Evolutionary conservation across 2,113 vertebrate genomes (phyloP).

Genomic region (Bucco capensis): DNA sequence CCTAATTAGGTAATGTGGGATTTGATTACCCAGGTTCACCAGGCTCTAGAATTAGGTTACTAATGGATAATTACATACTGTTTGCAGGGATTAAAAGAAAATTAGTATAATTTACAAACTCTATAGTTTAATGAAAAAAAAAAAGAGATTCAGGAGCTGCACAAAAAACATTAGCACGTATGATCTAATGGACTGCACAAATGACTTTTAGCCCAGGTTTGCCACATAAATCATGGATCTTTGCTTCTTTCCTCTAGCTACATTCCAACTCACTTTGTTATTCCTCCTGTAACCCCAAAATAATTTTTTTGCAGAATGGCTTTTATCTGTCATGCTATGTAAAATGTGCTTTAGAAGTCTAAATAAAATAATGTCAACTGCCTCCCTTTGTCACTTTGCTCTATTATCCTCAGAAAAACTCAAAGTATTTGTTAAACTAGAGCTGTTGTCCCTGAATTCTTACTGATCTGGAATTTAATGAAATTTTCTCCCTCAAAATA

Average conservation of each 20-base stretch:
- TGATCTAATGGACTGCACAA: neutral
- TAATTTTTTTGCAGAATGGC: conserved; percentile 43
- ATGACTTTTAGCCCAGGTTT: neutral
- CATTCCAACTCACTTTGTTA: conserved; percentile 22
- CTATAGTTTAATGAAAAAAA: neutral
- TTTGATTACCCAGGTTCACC: neutral
- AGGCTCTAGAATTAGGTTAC: neutral
- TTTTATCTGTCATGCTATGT: conserved; percentile 47
- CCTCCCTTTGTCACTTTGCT: conserved; percentile 13
- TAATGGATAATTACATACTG: neutral
- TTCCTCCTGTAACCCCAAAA: neutral
- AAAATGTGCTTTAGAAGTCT: conserved; percentile 62
- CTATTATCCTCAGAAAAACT: conserved; percentile 31
- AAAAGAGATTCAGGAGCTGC: neutral
- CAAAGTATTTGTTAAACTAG: neutral
- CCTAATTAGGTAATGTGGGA: neutral
- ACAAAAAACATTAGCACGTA: conserved; percentile 42
- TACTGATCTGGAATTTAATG: neutral
- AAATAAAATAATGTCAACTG: conserved; percentile 56
- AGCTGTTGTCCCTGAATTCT: neutral
- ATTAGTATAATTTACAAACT: neutral
- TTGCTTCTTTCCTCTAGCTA: neutral
- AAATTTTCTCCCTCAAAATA: neutral
- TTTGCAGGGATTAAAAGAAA: neutral
- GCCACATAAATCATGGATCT: neutral